Percentiles rank a stretch among this genome's conserved stretches.
These are phyloP conservation scores for Caenorhabditis sp. DNA, from an alignment of 2,888 invertebrate genomes.

Conservation along the genomic window DNA sequence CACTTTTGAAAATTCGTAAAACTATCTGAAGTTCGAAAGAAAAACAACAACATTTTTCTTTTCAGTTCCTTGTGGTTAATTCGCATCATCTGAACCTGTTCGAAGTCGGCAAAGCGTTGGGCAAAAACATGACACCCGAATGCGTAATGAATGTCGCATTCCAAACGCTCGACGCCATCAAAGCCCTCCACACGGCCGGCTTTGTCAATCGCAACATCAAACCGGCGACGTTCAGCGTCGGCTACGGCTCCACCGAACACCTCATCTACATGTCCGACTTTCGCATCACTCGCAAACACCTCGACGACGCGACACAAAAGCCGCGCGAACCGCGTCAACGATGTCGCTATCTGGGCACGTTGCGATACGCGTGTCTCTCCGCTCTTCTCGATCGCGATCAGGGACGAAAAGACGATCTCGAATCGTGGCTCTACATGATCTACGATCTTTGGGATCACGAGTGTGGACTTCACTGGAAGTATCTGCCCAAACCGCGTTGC, in stretches of 20 bases:
- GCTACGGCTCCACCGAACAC: not conserved
- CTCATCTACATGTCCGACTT: slow-evolving; percentile 16
- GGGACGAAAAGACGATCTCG: slow-evolving; percentile 29
- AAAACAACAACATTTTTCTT: no score
- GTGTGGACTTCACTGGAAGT: slow-evolving; percentile 20
- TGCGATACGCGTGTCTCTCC: slow-evolving; percentile 20
- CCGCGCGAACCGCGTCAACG: slow-evolving; percentile 9
- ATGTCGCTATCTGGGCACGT: slow-evolving; percentile 17
- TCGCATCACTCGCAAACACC: slow-evolving; percentile 14
- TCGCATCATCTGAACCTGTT: not conserved
- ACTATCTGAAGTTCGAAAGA: no score
- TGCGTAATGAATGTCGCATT: not conserved
- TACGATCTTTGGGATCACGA: slow-evolving; percentile 27
- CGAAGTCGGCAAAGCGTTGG: not conserved
- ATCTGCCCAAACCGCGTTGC: not conserved
- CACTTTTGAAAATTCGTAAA: no score
- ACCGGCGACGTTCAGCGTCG: slow-evolving; percentile 15
- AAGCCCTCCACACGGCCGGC: slow-evolving; percentile 14
- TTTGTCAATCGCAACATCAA: slow-evolving; percentile 29
- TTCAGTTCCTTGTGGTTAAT: not conserved
- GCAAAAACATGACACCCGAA: not conserved
- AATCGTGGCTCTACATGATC: slow-evolving; percentile 38
- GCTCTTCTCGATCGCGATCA: slow-evolving; percentile 15
- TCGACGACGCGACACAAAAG: not conserved
- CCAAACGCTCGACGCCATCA: not conserved